These are phyloP conservation scores for Indri indri DNA, from an alignment of 2,113 vertebrate species.

Conservation along the genomic window DNA sequence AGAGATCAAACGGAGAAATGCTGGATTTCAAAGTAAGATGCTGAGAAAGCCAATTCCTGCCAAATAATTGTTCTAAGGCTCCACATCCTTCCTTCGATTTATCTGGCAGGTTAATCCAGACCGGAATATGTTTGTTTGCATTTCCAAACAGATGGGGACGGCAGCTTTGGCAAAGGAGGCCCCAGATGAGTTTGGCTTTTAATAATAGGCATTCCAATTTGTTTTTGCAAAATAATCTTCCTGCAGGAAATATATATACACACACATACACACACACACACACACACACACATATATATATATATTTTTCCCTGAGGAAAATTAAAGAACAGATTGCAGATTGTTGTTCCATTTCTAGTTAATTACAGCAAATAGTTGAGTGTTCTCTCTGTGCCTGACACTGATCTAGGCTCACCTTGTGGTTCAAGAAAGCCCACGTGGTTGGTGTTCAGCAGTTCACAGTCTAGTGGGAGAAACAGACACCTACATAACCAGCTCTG, in stretches of 20 bases:
- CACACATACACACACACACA: too few species aligned
- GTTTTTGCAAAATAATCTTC: constrained; percentile 58
- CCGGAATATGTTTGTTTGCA: constrained; percentile 2
- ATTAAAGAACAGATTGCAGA: not conserved
- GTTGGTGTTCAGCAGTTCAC: not conserved
- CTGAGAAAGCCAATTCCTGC: constrained; percentile 51
- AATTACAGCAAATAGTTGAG: not conserved
- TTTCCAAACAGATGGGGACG: constrained; percentile 57
- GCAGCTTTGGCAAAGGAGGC: constrained; percentile 34
- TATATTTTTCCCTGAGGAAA: not conserved
- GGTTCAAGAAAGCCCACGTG: not conserved
- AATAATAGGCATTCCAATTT: constrained; percentile 52
- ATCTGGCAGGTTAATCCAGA: constrained; percentile 42
- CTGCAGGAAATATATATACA: not conserved
- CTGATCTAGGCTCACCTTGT: not conserved
- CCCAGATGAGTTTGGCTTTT: constrained; percentile 17
- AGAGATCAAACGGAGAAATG: constrained; percentile 66
- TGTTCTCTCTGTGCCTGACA: not conserved
- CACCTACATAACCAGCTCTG: not conserved
- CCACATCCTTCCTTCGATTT: constrained; percentile 43
- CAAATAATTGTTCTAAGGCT: constrained; percentile 51
- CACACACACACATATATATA: too few species aligned
- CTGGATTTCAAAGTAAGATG: constrained; percentile 60
- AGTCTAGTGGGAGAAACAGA: not conserved
- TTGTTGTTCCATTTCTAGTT: not conserved